Base-by-base conservation (phyloP, 2,888 invertebrate species). In the Euzophera pinguis region DNA sequence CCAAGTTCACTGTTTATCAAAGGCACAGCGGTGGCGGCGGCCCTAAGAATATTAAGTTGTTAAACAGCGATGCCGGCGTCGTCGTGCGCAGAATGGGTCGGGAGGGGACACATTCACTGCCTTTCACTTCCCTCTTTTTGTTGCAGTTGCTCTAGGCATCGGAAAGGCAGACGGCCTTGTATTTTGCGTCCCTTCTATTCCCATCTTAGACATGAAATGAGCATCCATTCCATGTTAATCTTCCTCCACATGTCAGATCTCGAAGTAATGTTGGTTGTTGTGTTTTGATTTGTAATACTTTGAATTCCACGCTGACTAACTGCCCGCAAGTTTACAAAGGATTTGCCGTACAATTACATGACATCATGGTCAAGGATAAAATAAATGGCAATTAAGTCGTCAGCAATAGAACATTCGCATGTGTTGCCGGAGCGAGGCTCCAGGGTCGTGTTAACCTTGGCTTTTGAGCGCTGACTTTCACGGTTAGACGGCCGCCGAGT, bases 81-180 rank as follows among this genome's bases (percentile, higher is more conserved):
- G 68, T 72, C 67, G 68, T 72, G 73, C 73, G 64, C 73, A 74
- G 43, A 29, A 77, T 71, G 72, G 75, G 73, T 69, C 73, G 78
- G 74, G 78, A 81, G 78, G 84, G 84, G 80, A 82, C 85, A 80
- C 86, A 85, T 88, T 89, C 88, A 83, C 88, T 81, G 82, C 90
- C 89, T 90, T 90, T 90, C 90, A 90, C 90, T 90, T 89, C 90
- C 90, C 86, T 85, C 84, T 88, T 87, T n/a, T 88, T 89, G 86
- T 88, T 77, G 74, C 74, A 74, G 74, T 75, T 81, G 81, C 80
- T 83, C 77, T 82, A 80, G 77, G 79, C 82, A 69, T 71, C 83
- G 78, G 83, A 83, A 85, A 84, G 83, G 85, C 86, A 78, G 81
- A 78, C 83, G 87, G 84, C 89, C 89, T 90, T 89, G 89, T 82